These are phyloP conservation scores for Tenebrio molitor DNA, from an alignment of 1,140 invertebrate species.

Conservation along the genomic window DNA sequence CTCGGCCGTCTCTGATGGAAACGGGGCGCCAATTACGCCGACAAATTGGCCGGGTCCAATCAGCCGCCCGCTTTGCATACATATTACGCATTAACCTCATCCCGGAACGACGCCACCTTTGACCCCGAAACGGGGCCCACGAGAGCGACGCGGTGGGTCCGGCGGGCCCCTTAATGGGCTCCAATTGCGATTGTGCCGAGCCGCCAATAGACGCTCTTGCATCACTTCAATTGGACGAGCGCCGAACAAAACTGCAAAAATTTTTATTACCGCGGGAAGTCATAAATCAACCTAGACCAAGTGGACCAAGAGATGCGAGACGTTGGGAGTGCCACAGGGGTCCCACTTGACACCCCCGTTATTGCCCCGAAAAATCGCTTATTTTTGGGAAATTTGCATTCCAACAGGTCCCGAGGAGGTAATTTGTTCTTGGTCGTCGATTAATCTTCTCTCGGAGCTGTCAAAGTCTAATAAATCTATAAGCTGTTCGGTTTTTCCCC, in stretches of 20 bases:
- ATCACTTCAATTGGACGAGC: background rate
- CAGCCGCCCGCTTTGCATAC: slow-evolving; percentile 13
- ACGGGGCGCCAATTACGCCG: slow-evolving; percentile 22
- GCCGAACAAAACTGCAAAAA: background rate
- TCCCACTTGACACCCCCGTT: too few relatives aligned
- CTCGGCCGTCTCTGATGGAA: background rate
- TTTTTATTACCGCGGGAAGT: too few relatives aligned
- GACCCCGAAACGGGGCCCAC: slow-evolving; percentile 24
- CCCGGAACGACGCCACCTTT: background rate
- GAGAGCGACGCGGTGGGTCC: slow-evolving; percentile 22
- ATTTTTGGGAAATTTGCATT: too few relatives aligned
- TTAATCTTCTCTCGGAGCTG: too few relatives aligned
- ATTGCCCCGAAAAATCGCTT: too few relatives aligned
- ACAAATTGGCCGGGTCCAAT: slow-evolving; percentile 18
- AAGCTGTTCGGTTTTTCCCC: too few relatives aligned
- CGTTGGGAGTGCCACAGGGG: too few relatives aligned
- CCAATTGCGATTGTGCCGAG: slow-evolving; percentile 12
- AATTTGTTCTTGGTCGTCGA: too few relatives aligned
- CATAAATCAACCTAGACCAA: too few relatives aligned
- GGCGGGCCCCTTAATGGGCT: background rate
- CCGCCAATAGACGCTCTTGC: background rate
- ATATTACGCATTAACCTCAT: slow-evolving; percentile 30
- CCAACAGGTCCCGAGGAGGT: too few relatives aligned
- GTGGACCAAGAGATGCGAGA: too few relatives aligned
- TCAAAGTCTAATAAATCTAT: too few relatives aligned